Evolutionary conservation across 37 sponge, comb jelly and placozoan species (phyloP).

Genomic region (Tethya wilhelma): DNA sequence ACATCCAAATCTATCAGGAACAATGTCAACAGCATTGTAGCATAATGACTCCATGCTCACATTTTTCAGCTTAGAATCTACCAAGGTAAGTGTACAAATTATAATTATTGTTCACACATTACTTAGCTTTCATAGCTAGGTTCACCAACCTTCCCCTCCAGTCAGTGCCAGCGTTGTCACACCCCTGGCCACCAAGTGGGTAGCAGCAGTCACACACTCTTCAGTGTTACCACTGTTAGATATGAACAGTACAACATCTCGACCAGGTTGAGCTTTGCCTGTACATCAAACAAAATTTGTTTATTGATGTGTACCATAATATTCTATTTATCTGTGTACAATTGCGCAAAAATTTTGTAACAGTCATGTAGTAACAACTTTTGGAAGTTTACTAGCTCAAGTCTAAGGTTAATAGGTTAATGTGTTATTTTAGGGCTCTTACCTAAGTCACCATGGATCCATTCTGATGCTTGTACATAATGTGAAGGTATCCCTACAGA

Average conservation of each 20-base stretch:
- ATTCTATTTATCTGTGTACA: too few species aligned
- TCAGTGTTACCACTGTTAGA: conserved; percentile 84
- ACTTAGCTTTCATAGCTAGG: not conserved
- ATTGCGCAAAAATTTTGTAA: too few species aligned
- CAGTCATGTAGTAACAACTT: too few species aligned
- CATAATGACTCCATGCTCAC: conserved; percentile 21
- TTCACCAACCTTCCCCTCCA: conserved; percentile 38
- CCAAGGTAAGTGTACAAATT: not conserved
- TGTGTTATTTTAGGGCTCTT: too few species aligned
- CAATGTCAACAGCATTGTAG: conserved; percentile 25
- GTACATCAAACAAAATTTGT: not conserved
- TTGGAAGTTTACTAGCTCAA: too few species aligned
- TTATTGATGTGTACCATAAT: too few species aligned
- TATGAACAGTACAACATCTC: conserved; percentile 74
- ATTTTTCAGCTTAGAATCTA: conserved; percentile 55
- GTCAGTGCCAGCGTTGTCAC: conserved; percentile 44
- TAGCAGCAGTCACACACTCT: conserved; percentile 70
- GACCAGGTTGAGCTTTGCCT: conserved; percentile 64
- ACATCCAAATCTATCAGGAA: conserved; percentile 68
- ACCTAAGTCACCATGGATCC: conserved; percentile 89
- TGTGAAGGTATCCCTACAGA: conserved; percentile 70
- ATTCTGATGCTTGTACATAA: conserved; percentile 81
- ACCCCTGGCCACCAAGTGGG: conserved; percentile 37
- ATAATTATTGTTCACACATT: not conserved
- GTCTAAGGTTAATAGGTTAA: too few species aligned